Percentiles rank a stretch among this genome's conserved stretches.
Conservation (phyloP, 2,113 vertebrate genomes). For the Saccopteryx bilineata region DNA sequence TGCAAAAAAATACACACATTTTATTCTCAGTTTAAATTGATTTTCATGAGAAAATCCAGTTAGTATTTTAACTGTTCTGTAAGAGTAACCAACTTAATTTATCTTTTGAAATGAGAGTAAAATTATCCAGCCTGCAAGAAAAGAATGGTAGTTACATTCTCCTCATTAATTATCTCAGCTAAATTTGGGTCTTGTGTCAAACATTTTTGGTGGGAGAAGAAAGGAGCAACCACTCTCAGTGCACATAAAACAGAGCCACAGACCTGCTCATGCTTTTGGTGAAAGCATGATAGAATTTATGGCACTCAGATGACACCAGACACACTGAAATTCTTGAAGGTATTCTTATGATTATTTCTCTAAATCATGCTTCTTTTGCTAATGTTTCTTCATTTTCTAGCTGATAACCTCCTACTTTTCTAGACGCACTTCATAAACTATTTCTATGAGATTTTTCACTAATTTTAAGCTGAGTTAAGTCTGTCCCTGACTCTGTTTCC, state of each 20-base stretch:
- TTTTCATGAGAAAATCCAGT: neutral
- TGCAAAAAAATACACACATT: neutral
- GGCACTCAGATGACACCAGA: neutral
- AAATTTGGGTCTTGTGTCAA: neutral
- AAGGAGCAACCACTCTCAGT: neutral
- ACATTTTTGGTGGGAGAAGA: neutral
- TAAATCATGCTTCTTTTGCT: neutral
- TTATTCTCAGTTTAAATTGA: neutral
- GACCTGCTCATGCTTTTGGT: fast-evolving
- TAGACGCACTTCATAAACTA: neutral
- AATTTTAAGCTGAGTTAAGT: neutral
- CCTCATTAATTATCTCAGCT: neutral
- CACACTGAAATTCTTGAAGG: neutral
- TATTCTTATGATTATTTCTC: neutral
- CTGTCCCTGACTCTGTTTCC: neutral
- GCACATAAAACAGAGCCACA: neutral
- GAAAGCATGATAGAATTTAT: neutral
- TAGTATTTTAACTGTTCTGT: neutral
- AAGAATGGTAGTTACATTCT: neutral
- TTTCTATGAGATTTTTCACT: conserved; percentile 5
- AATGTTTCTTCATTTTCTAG: neutral
- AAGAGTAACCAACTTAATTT: neutral
- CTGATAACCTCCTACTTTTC: conserved; percentile 1
- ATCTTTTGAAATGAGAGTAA: conserved; percentile 17
- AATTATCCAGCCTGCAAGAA: neutral